Conservation (phyloP, 2,113 vertebrate genomes). For the Gallinago media region DNA sequence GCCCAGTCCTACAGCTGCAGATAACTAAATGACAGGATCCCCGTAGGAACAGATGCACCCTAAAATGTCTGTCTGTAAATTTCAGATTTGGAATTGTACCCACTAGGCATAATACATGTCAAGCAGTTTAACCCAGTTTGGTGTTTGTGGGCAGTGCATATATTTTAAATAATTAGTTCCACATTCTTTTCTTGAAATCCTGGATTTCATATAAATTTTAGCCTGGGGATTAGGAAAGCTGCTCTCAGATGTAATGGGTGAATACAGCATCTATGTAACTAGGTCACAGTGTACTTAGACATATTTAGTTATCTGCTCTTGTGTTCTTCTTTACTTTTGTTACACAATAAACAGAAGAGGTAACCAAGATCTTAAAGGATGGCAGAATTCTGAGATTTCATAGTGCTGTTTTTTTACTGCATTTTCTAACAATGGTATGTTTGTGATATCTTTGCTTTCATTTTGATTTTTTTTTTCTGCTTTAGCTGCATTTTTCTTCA, state of each 20-base stretch:
- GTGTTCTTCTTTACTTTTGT: background rate
- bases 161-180: constrained; percentile 48
- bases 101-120: background rate
- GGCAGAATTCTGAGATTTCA: background rate
- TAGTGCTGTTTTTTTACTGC: background rate
- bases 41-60: background rate
- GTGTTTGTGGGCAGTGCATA: background rate
- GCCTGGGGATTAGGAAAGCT: constrained; percentile 1
- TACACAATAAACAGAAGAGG: background rate
- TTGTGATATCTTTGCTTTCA: background rate
- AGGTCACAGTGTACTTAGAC: constrained; percentile 6
- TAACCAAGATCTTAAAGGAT: background rate
- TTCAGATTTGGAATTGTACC: background rate
- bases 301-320: constrained; percentile 5
- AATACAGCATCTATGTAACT: constrained; percentile 3
- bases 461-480: background rate
- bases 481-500: background rate
- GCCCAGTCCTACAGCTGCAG: background rate
- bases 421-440: background rate
- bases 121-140: constrained; percentile 14
- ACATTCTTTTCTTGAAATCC: constrained; percentile 26
- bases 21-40: background rate
- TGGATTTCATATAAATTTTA: constrained; percentile 32
- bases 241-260: background rate
- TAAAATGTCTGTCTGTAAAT: background rate